These are phyloP conservation scores for Pristionchus arcanus DNA, from an alignment of 2,888 invertebrate genomes.

Conservation along the genomic window DNA sequence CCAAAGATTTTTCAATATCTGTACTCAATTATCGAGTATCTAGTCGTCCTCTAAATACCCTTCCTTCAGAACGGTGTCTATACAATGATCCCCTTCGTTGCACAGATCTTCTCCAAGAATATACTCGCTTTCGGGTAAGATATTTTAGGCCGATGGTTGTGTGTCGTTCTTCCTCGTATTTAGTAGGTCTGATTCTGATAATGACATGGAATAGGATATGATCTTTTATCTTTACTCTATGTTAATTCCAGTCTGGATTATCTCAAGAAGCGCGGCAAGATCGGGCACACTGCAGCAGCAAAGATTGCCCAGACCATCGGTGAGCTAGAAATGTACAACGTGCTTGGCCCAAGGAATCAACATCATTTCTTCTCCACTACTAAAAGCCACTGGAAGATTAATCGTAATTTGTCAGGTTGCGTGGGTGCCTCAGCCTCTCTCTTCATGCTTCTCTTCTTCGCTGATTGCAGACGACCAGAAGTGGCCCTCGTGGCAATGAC, in stretches of 20 bases:
- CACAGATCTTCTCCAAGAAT: slow-evolving; percentile 48
- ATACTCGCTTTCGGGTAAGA: slow-evolving; percentile 16
- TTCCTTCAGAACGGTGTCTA: slow-evolving; percentile 51
- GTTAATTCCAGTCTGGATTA: background rate
- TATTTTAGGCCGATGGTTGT: background rate
- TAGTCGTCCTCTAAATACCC: background rate
- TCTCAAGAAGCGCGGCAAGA: slow-evolving; percentile 30
- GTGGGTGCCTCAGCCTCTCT: background rate
- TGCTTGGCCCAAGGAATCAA: too few relatives aligned
- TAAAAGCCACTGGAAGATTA: too few relatives aligned
- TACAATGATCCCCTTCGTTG: slow-evolving; percentile 52
- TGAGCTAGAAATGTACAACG: background rate
- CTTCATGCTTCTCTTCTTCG: background rate
- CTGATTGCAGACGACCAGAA: slow-evolving; percentile 11
- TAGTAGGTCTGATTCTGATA: too few relatives aligned
- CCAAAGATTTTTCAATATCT: too few relatives aligned
- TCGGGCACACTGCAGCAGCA: slow-evolving; percentile 35
- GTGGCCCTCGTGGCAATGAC: slow-evolving; percentile 26
- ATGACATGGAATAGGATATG: background rate
- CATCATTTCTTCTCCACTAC: too few relatives aligned
- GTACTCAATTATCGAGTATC: too few relatives aligned
- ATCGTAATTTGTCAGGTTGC: slow-evolving; percentile 1
- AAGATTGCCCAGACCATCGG: slow-evolving; percentile 45
- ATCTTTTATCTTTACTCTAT: background rate
- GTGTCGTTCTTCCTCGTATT: too few relatives aligned